phyloP scores from a whole-genome alignment of 2,797 vertebrate species.

The Liparis tanakae region DNA sequence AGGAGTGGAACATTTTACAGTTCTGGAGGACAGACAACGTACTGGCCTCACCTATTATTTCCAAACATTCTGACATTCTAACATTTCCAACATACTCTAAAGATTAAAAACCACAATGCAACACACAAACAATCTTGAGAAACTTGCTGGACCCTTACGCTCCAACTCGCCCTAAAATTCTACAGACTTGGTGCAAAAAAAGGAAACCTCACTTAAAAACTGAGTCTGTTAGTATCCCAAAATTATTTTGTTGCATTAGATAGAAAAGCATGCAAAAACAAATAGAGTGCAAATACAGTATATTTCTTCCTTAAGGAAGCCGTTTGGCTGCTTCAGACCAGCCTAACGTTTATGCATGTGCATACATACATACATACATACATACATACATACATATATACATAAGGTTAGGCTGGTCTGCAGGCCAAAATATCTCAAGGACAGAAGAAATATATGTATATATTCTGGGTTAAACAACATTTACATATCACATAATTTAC shows the following conservation, averaged over 20 bases:
- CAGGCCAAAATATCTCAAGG: too few species aligned
- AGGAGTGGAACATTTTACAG: background rate
- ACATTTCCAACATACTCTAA: background rate
- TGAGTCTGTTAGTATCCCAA: background rate
- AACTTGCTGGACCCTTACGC: background rate
- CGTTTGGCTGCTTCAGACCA: conserved; percentile 13
- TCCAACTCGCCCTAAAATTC: too few species aligned
- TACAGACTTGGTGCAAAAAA: conserved; percentile 1
- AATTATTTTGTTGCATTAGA: background rate
- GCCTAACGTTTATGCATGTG: background rate
- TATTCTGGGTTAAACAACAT: background rate
- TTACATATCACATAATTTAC: background rate
- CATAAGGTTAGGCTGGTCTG: too few species aligned
- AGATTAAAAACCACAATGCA: background rate
- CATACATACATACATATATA: too few species aligned
- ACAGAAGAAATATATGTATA: too few species aligned
- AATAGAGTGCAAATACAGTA: background rate
- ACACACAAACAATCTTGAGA: background rate
- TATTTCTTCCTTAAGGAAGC: background rate
- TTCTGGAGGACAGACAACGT: background rate
- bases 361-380: too few species aligned
- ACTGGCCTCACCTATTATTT: background rate
- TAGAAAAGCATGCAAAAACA: background rate
- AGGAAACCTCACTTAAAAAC: background rate
- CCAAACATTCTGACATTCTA: background rate